Evolutionary conservation across 2,797 vertebrate species (phyloP).

Genomic region (Philypnodon macrostomus): DNA sequence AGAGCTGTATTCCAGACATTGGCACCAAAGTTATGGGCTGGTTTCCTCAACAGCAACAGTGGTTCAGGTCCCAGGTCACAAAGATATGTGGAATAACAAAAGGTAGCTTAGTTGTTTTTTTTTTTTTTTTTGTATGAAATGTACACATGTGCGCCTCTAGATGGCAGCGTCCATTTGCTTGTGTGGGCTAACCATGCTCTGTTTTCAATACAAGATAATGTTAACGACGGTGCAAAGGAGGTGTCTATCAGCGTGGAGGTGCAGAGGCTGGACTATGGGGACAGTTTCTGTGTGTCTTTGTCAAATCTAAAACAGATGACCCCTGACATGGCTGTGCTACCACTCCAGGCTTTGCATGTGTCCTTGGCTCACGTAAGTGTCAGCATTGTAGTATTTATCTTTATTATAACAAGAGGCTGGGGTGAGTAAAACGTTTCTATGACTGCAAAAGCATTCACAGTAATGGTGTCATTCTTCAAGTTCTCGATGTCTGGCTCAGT

Average conservation of each 20-base stretch:
- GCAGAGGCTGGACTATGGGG: slow-evolving; percentile 73
- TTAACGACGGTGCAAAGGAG: slow-evolving; percentile 4
- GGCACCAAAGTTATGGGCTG: slow-evolving; percentile 69
- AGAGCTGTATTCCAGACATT: slow-evolving; percentile 73
- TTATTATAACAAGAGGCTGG: too few relatives aligned
- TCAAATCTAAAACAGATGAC: slow-evolving; percentile 58
- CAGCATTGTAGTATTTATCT: background rate
- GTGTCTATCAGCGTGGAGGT: slow-evolving; percentile 69
- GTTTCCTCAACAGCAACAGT: slow-evolving; percentile 64
- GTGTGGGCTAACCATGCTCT: slow-evolving; percentile 9
- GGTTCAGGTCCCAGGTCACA: slow-evolving; percentile 73
- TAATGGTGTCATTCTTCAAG: too few relatives aligned
- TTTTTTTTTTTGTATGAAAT: slow-evolving; percentile 10
- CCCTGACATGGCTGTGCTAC: slow-evolving; percentile 49
- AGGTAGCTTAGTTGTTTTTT: slow-evolving; percentile 53
- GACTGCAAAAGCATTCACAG: too few relatives aligned
- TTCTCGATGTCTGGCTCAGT: too few relatives aligned
- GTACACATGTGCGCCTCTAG: slow-evolving; percentile 54
- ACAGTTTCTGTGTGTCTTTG: slow-evolving; percentile 61
- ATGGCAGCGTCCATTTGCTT: slow-evolving; percentile 52
- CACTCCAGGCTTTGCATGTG: slow-evolving; percentile 72
- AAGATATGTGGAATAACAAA: slow-evolving; percentile 73
- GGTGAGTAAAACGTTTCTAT: too few relatives aligned
- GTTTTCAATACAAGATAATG: slow-evolving; percentile 25
- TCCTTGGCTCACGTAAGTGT: slow-evolving; percentile 72